Percentiles rank a stretch among this genome's conserved stretches.
phyloP scores from a whole-genome alignment of 2,113 vertebrate genomes.

The Lycaon pictus region DNA sequence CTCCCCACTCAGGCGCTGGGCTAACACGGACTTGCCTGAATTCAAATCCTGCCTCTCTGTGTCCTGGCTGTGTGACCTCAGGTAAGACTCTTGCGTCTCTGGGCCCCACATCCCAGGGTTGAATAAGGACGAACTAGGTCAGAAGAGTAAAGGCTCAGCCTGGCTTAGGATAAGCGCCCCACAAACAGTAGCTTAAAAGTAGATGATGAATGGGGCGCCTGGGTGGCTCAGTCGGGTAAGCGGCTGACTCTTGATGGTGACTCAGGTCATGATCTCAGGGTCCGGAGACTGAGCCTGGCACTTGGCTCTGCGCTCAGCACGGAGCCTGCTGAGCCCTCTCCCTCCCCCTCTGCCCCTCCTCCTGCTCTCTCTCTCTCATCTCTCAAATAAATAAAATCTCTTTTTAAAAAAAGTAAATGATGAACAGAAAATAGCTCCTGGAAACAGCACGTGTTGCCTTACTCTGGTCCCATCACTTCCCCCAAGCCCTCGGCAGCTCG shows the following conservation, averaged over 20 bases:
- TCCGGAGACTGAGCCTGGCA: background rate
- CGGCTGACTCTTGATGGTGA: background rate
- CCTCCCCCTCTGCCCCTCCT: background rate
- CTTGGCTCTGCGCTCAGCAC: background rate
- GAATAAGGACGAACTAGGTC: constrained; percentile 45
- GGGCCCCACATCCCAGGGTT: background rate
- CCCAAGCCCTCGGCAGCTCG: background rate
- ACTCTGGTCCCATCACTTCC: background rate
- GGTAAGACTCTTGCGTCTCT: background rate
- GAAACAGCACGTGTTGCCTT: background rate
- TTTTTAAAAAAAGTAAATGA: constrained; percentile 2
- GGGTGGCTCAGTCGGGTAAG: background rate
- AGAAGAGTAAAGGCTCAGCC: background rate
- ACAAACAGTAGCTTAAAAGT: background rate
- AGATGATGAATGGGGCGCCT: background rate
- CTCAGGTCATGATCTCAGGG: background rate
- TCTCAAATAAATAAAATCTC: background rate
- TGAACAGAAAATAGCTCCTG: background rate
- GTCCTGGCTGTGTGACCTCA: background rate
- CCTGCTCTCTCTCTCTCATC: background rate
- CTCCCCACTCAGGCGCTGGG: background rate
- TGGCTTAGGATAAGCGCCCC: background rate
- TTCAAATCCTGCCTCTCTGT: background rate
- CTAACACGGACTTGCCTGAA: background rate
- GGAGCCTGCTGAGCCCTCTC: background rate